Evolutionary conservation across 1,140 invertebrate genomes (phyloP), one percentile per base, ranked within the genome.

Genomic region (Magallana angulata): DNA sequence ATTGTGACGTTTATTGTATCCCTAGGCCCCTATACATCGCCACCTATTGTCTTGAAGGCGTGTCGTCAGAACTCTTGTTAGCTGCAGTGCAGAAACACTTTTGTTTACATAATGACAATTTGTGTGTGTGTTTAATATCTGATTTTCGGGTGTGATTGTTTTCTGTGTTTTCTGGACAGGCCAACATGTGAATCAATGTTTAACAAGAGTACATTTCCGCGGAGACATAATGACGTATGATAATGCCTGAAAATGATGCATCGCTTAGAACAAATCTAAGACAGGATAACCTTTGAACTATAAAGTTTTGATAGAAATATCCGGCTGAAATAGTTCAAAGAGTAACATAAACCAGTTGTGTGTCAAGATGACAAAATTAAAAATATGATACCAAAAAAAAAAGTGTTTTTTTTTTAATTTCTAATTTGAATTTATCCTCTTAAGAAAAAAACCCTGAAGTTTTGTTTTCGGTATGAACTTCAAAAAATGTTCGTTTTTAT

Each of bases 101-200:
- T 76, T 76, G 68, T 76, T 76, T 76, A 76, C 68, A 76, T 76
- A 76, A 30, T 76, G 68, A 76, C 8, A 76, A 30, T 30, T 36
- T 36, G 68, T 76, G 68, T 76, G 24, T 76, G 18, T 30, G 24
- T 76, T 76, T 76, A 12, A 76, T 36, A 12, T 76, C 68, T 30
- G 68, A 12, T 76, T 76, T 76, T 76, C 30, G 68, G 68, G 68
- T 76, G 68, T 76, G 68, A 76, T 76, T 76, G 24, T 30, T 76
- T 4, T 71, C 18, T 76, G 24, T 30, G 24, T 4, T 71, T 11
- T 76, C 24, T 48, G 36, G 68, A 76, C 68, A 30, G 68, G 24
- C 36, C 12, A 7, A 76, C 68, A 30, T 76, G 68, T 76, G 24
- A 12, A 30, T 18, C 68, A 12, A 30, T 76, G 68, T 76, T 76